phyloP scores from a whole-genome alignment of 2,797 vertebrate species.

The Chrysolophus pictus region DNA sequence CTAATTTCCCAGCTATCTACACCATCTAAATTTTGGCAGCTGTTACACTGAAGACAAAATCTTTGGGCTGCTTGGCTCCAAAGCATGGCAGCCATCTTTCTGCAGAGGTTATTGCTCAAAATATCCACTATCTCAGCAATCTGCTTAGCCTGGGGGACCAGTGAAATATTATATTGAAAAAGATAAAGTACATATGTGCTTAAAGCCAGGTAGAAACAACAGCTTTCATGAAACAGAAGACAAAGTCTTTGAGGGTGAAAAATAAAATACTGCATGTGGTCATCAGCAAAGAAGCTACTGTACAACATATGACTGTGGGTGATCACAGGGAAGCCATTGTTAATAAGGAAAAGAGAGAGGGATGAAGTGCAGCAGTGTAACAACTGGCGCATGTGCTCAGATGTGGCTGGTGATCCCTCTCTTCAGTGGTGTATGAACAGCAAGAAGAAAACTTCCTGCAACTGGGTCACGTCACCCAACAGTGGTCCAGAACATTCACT shows the following conservation, averaged over 20 bases:
- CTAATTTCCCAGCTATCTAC: conserved; percentile 45
- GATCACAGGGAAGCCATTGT: not conserved
- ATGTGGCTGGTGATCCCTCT: not conserved
- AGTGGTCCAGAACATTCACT: not conserved
- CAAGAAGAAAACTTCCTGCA: not conserved
- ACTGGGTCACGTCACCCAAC: not conserved
- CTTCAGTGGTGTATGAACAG: not conserved
- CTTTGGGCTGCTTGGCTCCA: not conserved
- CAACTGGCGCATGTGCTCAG: not conserved
- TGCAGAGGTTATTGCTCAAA: not conserved
- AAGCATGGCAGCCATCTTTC: not conserved
- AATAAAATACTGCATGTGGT: not conserved
- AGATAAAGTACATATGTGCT: not conserved
- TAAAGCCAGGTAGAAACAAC: not conserved
- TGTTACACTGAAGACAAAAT: conserved; percentile 23
- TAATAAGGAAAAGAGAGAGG: not conserved
- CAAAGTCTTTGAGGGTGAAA: not conserved
- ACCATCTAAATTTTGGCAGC: conserved; percentile 42
- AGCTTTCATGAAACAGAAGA: not conserved
- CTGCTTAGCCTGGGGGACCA: not conserved
- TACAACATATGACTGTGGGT: not conserved
- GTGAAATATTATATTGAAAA: not conserved
- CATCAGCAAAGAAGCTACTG: not conserved
- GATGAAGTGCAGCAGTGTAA: not conserved
- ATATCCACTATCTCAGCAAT: not conserved